These are phyloP conservation scores for Argynnis bischoffii DNA, from an alignment of 2,888 invertebrate species.

Conservation along the genomic window DNA sequence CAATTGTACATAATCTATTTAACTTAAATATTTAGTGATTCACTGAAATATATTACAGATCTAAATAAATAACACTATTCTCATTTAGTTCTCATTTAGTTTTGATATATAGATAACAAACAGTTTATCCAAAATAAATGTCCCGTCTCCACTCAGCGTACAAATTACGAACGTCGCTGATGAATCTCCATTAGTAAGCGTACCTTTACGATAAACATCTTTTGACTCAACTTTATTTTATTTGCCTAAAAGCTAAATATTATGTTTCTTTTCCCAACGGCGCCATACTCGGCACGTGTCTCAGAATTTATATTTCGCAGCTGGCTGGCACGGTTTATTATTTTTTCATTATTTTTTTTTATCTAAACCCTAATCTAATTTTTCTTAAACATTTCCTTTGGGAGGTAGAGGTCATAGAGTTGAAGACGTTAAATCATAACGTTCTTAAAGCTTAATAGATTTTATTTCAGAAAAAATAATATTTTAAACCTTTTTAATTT, in stretches of 20 bases:
- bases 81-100: too few species aligned
- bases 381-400: conserved; percentile 37
- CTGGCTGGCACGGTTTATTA: conserved; percentile 44
- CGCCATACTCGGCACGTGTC: conserved; percentile 44
- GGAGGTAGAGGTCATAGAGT: conserved; percentile 29
- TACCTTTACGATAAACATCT: conserved; percentile 16
- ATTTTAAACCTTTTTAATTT: too few species aligned
- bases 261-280: conserved; percentile 39
- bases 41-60: too few species aligned
- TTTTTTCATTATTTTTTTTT: conserved; percentile 48
- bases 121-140: background rate
- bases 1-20: too few species aligned
- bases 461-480: too few species aligned
- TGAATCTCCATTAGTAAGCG: conserved; percentile 3
- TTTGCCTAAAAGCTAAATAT: conserved; percentile 31
- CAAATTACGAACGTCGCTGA: background rate
- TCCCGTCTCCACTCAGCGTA: background rate
- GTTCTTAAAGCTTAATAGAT: background rate
- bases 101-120: background rate
- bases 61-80: too few species aligned
- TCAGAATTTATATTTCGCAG: conserved; percentile 43
- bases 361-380: conserved; percentile 41
- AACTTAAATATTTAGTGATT: too few species aligned
- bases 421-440: conserved; percentile 9
- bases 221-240: conserved; percentile 18